phyloP scores from a whole-genome alignment of 2,888 invertebrate genomes.

The Cancer borealis region DNA sequence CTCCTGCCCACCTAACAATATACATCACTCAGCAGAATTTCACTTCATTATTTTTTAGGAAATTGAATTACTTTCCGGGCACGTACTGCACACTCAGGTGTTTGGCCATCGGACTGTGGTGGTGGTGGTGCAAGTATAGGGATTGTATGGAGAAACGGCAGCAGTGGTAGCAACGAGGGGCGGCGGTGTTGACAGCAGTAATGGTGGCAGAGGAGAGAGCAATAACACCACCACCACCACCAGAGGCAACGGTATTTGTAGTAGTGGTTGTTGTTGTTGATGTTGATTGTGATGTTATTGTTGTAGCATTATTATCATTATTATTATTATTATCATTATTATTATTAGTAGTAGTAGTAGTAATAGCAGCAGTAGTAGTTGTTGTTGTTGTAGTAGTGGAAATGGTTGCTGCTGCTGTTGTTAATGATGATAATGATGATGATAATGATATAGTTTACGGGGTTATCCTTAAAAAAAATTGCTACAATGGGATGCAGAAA shows the following conservation, averaged over 20 bases:
- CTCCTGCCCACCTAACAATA: neutral
- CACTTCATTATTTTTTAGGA: neutral
- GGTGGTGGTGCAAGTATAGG: neutral
- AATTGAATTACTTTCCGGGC: conserved; percentile 21
- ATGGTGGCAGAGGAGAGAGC: neutral
- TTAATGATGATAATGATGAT: too few relatives aligned
- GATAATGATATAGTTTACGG: too few relatives aligned
- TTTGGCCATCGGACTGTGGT: neutral
- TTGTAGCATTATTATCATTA: too few relatives aligned
- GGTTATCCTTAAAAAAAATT: too few relatives aligned
- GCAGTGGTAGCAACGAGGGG: neutral
- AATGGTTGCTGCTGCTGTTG: too few relatives aligned
- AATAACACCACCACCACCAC: neutral
- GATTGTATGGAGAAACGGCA: neutral
- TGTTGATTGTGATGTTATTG: too few relatives aligned
- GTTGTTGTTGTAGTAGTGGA: too few relatives aligned
- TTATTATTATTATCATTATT: too few relatives aligned
- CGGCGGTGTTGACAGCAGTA: neutral
- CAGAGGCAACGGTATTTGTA: too few relatives aligned
- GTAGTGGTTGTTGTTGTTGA: too few relatives aligned
- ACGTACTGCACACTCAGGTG: conserved; percentile 18
- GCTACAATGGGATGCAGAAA: neutral
- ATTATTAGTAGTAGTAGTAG: too few relatives aligned
- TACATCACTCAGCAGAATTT: conserved; percentile 16
- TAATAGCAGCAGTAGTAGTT: too few relatives aligned